Base-by-base conservation (phyloP, 2,797 vertebrate species). In the Adelosebastes latens region DNA sequence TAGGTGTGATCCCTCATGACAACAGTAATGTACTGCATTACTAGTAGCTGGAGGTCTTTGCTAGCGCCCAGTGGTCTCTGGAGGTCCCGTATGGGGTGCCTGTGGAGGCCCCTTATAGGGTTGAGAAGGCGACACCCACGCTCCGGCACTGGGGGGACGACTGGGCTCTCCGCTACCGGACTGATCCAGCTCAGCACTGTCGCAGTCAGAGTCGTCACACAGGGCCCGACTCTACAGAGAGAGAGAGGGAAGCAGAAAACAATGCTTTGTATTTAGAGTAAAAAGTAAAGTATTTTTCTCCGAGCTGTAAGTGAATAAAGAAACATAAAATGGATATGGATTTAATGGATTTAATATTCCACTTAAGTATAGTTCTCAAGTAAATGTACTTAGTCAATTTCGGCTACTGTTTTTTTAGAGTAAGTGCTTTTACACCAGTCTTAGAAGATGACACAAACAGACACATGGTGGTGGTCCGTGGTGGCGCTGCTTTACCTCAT, bases 141-240 rank as follows among this genome's bases (percentile, higher is more conserved):
- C 95, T 87, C 94, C 95, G 1, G 97, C 95, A 68, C 96, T 97
- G 4, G 97, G 96, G 56, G 97, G 97, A 70, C 94, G 96, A 90
- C 96, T 96, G 62, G 95, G 95, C 88, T 98, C 97, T 39, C 96
- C 95, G 7, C 97, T 97, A 79, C 97, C 97, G 31, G 97, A 96
- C 93, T 97, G 97, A 83, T 98, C 97, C 66, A 98, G 91, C 91
- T 98, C 97, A 0, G 96, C 96, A 5, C 97, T 98, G 96, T 98
- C 98, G 32, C 97, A 98, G 94, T 98, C 98, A 0, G 97, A 99
- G 85, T 98, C 98, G 70, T 98, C 97, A 13, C 95, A 96, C 83
- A 96, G 77, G 8, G 89, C 91, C 36, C 94, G 95, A 55, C 88
- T 94, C 96, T 96, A 70, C 27, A 69, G 72, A 85, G 10, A 79